phyloP scores from a whole-genome alignment of 2,888 invertebrate genomes.

The Corythucha ciliata region DNA sequence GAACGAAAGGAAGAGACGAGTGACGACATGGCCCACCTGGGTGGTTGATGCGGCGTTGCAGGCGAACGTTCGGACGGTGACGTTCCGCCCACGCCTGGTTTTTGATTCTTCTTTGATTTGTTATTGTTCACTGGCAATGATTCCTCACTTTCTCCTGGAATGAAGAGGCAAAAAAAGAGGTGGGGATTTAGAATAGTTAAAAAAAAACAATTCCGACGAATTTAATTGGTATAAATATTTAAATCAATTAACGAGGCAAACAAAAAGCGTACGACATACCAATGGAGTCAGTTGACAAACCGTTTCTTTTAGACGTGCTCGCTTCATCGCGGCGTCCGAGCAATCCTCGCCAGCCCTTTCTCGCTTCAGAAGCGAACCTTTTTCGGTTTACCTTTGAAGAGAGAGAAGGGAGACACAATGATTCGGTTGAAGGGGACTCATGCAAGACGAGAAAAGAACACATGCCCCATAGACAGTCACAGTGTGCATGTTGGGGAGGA shows the following conservation, averaged over 20 bases:
- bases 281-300: slow-evolving; percentile 27
- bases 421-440: no score
- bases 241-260: no score
- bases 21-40: slow-evolving; percentile 20
- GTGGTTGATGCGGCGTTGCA: no score
- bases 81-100: no score
- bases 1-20: slow-evolving; percentile 24
- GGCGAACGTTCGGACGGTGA: no score
- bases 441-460: no score
- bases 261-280: slow-evolving; percentile 20
- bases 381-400: slow-evolving; percentile 28
- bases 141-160: slow-evolving; percentile 28
- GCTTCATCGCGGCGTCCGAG: slow-evolving; percentile 25
- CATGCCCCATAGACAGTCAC: no score
- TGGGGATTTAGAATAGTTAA: no score
- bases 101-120: slow-evolving; percentile 27
- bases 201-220: no score
- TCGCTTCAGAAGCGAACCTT: slow-evolving; percentile 29
- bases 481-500: no score
- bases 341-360: slow-evolving; percentile 30
- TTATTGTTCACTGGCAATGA: slow-evolving; percentile 27
- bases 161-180: neutral
- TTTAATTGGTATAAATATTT: no score
- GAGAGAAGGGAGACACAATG: no score
- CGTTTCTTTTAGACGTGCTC: slow-evolving; percentile 26